phyloP scores from a whole-genome alignment of 2,797 vertebrate genomes.

The Arnoldichthys spilopterus region DNA sequence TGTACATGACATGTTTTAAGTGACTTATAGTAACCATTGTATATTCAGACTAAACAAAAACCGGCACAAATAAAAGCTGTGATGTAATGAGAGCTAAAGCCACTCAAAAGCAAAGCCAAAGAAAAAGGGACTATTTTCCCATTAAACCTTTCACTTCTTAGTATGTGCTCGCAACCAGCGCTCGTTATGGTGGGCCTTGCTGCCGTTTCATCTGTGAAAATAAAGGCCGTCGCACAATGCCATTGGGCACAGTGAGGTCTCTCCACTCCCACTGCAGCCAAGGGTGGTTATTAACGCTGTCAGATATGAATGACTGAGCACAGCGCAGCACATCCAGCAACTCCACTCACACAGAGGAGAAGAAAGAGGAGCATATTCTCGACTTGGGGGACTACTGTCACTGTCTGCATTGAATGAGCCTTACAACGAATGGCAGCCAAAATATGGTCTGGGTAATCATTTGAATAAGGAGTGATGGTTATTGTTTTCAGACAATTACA shows the following conservation, averaged over 20 bases:
- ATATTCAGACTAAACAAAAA: neutral
- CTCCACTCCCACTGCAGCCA: conserved; percentile 17
- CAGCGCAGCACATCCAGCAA: conserved; percentile 9
- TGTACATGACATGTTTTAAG: neutral
- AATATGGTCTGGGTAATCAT: conserved; percentile 8
- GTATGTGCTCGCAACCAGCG: neutral
- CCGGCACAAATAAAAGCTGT: neutral
- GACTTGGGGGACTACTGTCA: neutral
- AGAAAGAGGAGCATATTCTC: conserved; percentile 23
- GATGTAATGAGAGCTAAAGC: neutral
- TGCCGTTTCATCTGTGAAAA: conserved; percentile 14
- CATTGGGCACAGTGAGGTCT: conserved; percentile 7
- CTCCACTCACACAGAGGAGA: conserved; percentile 14
- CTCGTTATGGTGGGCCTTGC: neutral
- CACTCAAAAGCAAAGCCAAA: neutral
- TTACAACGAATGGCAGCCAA: neutral
- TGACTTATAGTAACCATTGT: neutral
- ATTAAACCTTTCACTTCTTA: neutral
- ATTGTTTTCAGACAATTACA: too few relatives aligned
- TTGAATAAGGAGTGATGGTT: neutral
- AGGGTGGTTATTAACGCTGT: conserved; percentile 34
- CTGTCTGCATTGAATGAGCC: neutral
- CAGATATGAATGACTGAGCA: conserved; percentile 34
- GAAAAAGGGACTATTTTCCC: neutral
- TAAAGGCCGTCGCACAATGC: conserved; percentile 19